phyloP scores from a whole-genome alignment of 2,797 vertebrate species.

The Myripristis murdjan region DNA sequence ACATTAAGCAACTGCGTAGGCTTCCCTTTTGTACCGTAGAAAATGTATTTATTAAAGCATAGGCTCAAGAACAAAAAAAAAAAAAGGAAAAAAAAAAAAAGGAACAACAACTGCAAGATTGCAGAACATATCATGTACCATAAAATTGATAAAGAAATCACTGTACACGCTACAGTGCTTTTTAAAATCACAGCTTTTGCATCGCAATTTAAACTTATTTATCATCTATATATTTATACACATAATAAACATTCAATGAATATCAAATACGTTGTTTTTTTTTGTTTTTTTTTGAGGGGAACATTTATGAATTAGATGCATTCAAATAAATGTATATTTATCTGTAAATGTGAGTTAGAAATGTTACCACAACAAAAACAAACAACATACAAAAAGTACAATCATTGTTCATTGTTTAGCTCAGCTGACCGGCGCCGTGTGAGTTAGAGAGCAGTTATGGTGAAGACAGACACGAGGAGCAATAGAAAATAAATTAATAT shows the following conservation, averaged over 20 bases:
- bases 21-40: conserved; percentile 73
- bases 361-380: conserved; percentile 74
- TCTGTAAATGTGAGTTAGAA: conserved; percentile 73
- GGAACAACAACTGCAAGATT: conserved; percentile 80
- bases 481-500: conserved; percentile 57
- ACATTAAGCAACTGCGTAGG: conserved; percentile 71
- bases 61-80: conserved; percentile 78
- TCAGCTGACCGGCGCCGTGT: conserved; percentile 42
- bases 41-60: conserved; percentile 88
- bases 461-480: conserved; percentile 52
- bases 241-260: conserved; percentile 67
- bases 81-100: conserved; percentile 61
- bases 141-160: conserved; percentile 86
- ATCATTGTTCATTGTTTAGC: conserved; percentile 72
- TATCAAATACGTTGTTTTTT: conserved; percentile 56
- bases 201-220: conserved; percentile 73
- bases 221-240: conserved; percentile 60
- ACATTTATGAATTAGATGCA: conserved; percentile 50
- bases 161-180: conserved; percentile 82
- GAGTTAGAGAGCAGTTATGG: conserved; percentile 54
- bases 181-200: conserved; percentile 83
- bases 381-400: conserved; percentile 77
- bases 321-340: conserved; percentile 53
- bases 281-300: too few relatives aligned
- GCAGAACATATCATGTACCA: conserved; percentile 86